Evolutionary conservation across 1,140 invertebrate species (phyloP).

Genomic region (Ips typographus): DNA sequence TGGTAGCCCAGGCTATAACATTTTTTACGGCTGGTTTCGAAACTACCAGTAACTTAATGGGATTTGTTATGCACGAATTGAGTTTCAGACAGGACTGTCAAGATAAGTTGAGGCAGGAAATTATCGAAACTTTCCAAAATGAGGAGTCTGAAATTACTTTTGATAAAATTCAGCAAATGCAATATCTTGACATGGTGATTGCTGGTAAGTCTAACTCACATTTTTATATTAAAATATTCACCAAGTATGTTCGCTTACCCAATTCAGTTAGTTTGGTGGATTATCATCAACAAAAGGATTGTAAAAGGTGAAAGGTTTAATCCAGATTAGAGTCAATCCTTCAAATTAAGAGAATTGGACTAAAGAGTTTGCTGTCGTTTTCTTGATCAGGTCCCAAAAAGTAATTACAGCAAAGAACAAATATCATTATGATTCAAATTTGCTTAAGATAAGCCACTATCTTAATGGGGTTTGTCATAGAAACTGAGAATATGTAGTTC

Average conservation of each 20-base stretch:
- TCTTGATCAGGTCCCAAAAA: too few relatives aligned
- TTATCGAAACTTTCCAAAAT: conserved; percentile 54
- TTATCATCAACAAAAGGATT: not conserved
- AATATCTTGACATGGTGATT: conserved; percentile 63
- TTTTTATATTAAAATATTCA: not conserved
- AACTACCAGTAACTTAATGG: conserved; percentile 71
- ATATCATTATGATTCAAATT: too few relatives aligned
- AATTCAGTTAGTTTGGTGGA: not conserved
- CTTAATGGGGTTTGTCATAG: too few relatives aligned
- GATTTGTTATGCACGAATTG: conserved; percentile 66
- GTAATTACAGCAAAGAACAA: too few relatives aligned
- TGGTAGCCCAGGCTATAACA: conserved; percentile 66
- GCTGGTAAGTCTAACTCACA: conserved; percentile 49
- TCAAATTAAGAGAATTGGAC: too few relatives aligned
- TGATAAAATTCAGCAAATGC: conserved; percentile 62
- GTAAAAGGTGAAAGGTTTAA: not conserved
- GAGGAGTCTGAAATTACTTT: conserved; percentile 56
- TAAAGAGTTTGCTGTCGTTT: too few relatives aligned
- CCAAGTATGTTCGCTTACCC: not conserved
- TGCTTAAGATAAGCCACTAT: too few relatives aligned
- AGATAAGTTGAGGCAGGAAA: conserved; percentile 54
- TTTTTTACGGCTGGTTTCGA: conserved; percentile 78
- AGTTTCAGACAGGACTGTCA: conserved; percentile 60
- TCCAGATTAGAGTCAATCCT: not conserved
- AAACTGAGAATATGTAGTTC: too few relatives aligned